Evolutionary conservation across 2,113 vertebrate genomes (phyloP), one percentile per base, ranked within the genome.

Genomic region (Ammospiza nelsoni): DNA sequence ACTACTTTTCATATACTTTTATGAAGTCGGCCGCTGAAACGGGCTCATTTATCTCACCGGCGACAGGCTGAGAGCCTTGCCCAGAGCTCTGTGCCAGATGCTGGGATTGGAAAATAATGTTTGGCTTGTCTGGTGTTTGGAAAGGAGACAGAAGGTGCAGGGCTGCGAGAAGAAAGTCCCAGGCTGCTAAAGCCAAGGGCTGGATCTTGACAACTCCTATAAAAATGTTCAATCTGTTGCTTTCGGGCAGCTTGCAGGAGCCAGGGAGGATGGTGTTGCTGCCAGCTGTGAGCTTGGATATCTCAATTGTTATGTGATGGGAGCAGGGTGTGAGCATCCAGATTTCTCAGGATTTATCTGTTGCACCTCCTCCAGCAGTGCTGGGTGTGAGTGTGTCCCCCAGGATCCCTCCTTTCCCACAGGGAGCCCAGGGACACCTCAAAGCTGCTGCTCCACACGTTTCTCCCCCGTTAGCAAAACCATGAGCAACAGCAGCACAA

Each of bases 1-100:
- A 52, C 82, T 90, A 89, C 89, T 68, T 72, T 86, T 63, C 78
- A 72, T 95, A 92, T 96, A 96, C 92, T 96, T 96, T 95, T 96
- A 96, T 92, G 90, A 84, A 89, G 92, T 83, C 57, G 37, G 35
- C 62, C 33, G 54, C 85, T 72, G 58, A 89, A 88, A 83, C 35
- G 1, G 58, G 74, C 86, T 95, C 82, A 61, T 94, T 90, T 88
- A 92, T 97, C 90, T 95, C 92, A 52, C 13, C n/a, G 58, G 84
- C 43, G 85, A 77, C 76, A 92, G 78, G 79, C 87, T 76, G 79
- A 74, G 91, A 62, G 89, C 39, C 44, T 84, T 92, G 92, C 90
- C 87, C 71, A 80, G 81, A 96, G 86, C 73, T 72, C 67, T 6
- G 6, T 48, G 59, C 75, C 90, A 95, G 89, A 90, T 84, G 39